phyloP scores from a whole-genome alignment of 2,797 vertebrate species.

The Dermochelys coriacea region DNA sequence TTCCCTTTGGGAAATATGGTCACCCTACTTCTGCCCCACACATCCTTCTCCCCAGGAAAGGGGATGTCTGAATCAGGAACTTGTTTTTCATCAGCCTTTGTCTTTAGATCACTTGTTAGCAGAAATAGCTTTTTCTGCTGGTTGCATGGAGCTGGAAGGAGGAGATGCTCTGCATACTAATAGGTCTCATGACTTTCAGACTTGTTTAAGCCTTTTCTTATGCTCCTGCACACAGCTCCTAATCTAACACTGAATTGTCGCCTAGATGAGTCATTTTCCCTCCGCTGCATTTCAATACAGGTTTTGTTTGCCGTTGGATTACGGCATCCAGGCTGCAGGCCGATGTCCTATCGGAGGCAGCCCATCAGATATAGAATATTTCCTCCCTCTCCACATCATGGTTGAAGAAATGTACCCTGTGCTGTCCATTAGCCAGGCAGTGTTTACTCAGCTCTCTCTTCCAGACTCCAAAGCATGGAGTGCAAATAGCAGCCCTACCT shows the following conservation, averaged over 20 bases:
- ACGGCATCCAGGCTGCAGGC: rapidly evolving
- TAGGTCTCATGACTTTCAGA: constrained; percentile 64
- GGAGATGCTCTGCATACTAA: constrained; percentile 58
- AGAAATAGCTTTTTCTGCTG: neutral
- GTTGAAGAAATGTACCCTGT: neutral
- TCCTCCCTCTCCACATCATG: neutral
- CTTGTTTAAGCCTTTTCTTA: constrained; percentile 66
- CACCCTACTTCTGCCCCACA: neutral
- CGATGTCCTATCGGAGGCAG: neutral
- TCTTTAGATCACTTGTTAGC: neutral
- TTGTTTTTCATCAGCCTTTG: neutral
- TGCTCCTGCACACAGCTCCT: neutral
- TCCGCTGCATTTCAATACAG: neutral
- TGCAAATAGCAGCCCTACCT: neutral
- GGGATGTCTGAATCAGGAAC: neutral
- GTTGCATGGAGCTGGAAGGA: neutral
- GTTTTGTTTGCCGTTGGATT: neutral
- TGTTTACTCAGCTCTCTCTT: neutral
- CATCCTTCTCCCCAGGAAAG: neutral
- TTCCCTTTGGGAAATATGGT: neutral
- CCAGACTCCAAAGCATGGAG: neutral
- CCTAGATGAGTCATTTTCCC: constrained; percentile 52
- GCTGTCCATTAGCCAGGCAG: neutral
- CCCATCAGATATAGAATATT: neutral
- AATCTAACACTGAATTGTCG: neutral